Base-by-base conservation (phyloP, 2,113 vertebrate genomes). In the Zosterops pallidus region DNA sequence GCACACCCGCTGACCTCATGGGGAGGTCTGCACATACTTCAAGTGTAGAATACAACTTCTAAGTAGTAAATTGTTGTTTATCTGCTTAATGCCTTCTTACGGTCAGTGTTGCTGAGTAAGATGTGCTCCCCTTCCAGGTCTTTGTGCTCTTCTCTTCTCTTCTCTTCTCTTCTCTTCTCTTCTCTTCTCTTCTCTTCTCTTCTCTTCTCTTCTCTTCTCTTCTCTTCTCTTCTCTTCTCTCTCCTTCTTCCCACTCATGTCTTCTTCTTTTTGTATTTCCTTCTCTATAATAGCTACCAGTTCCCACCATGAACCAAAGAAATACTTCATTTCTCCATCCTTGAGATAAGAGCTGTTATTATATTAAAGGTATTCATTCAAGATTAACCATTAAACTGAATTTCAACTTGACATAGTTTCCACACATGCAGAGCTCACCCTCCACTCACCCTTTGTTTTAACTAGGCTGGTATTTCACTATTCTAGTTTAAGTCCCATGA, bases 1-100 rank as follows among this genome's bases (percentile, higher is more conserved):
- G 92, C 93, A 95, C 95, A 94, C 93, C 95, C 95, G 42, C 83
- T 97, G 96, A 97, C 85, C 56, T 97, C 95, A 96, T 95, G 85
- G 85, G 88, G 92, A 96, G 68, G 35, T 83, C 85, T 96, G 68
- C 64, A 86, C 79, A 68, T 96, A 90, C 79, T 93, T 96, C 75
- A 86, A 83, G 79, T 21, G 68, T 49, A 97, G 85, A 86, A 77
- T 47, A 78, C 4, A 14, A 71, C 17, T 92, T 92, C 71, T 68
- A 88, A 88, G 90, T 81, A 90, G 79, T 90, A 94, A 80, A 67
- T 86, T 59, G 29, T 44, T 92, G 70, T 95, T 95, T 90, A 76
- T 94, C 46, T 90, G 31, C 50, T 65, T 71, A 83, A 68, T 47
- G 78, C 8, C 26, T 92, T 81, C 35, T 86, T 67, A 83, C 5